A percentile compares a stretch with the other conserved stretches of the same genome.
Evolutionary conservation across 2,888 invertebrate genomes (phyloP).

Genomic region (Cabera pusaria): DNA sequence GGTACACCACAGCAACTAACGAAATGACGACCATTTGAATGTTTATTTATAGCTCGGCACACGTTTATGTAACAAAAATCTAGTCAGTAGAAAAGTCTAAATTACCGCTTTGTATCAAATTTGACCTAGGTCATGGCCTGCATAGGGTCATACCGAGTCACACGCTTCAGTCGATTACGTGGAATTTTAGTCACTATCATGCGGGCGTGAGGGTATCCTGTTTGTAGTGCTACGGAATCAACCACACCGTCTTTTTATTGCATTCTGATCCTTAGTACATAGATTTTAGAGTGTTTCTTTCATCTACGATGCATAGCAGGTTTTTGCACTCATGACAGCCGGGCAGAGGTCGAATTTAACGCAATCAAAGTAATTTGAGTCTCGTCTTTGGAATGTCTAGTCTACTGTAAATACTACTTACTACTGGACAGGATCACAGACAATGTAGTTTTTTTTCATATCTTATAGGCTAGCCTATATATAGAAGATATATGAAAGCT

Average conservation of each 20-base stretch:
- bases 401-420: no score
- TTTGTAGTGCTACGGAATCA: constrained; percentile 4
- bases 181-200: constrained; percentile 20
- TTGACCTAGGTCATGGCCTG: no score
- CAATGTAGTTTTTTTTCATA: no score
- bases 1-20: constrained; percentile 2
- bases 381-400: constrained; percentile 3
- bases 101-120: background rate
- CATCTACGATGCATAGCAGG: background rate
- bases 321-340: constrained; percentile 17
- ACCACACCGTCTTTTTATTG: background rate
- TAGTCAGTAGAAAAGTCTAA: background rate
- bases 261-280: constrained; percentile 3
- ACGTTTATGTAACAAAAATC: no score
- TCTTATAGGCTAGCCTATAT: no score
- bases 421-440: no score
- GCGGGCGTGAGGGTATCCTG: constrained; percentile 21
- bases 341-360: constrained; percentile 5
- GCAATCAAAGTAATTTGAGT: constrained; percentile 12
- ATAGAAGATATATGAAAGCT: no score
- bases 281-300: background rate
- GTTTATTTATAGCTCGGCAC: no score
- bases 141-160: no score
- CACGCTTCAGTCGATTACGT: constrained; percentile 24
- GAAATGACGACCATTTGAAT: no score